Evolutionary conservation across 2,113 vertebrate species (phyloP), one percentile per base, ranked within the genome.

Genomic region (Panthera uncia): DNA sequence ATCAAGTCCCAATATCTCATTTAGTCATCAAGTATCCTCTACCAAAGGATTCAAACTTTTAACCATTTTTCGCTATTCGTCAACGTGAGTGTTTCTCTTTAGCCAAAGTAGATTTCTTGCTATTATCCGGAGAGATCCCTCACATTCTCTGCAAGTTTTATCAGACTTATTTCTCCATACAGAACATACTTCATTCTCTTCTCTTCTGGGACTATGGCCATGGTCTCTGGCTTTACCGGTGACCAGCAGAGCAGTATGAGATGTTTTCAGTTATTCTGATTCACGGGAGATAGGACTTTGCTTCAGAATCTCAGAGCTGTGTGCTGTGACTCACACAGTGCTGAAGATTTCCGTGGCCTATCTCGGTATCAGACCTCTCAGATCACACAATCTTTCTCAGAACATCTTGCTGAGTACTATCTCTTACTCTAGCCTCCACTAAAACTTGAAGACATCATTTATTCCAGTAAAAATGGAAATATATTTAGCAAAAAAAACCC

Each of bases 401-500:
- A 36, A 27, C 48, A 87, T 29, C 14, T n/a, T 91, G 36, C 27
- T 66, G 38, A 38, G 38, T n/a, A 29, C 29, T 86, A 11, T 45
- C 7, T 16, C 11, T 85, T n/a, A 21, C n/a, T 71, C 73, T 52
- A 78, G 31, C 7, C 0, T 11, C 1, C 25, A n/a, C 10, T 55
- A 90, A 94, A 74, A 63, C 25, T 61, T 90, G 25, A 84, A 69
- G 52, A 9, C 61, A 85, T 79, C 52, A 69, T 16, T 38, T 50
- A 76, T 68, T 76, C 63, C n/a, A 97, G 87, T 33, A 50, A 45
- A 76, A 84, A 14, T 71, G n/a, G 50, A 68, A 81, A n/a, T 41
- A 52, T 81, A 79, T 79, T 50, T 31, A 29, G 41, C 27, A n/a
- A 31, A 52, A 94, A 97, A 97, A 98, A 97, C 36, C 97, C 98